Evolutionary conservation across 2,888 invertebrate genomes (phyloP), one percentile per base, ranked within the genome.

Genomic region (Leptinotarsa haldemani): DNA sequence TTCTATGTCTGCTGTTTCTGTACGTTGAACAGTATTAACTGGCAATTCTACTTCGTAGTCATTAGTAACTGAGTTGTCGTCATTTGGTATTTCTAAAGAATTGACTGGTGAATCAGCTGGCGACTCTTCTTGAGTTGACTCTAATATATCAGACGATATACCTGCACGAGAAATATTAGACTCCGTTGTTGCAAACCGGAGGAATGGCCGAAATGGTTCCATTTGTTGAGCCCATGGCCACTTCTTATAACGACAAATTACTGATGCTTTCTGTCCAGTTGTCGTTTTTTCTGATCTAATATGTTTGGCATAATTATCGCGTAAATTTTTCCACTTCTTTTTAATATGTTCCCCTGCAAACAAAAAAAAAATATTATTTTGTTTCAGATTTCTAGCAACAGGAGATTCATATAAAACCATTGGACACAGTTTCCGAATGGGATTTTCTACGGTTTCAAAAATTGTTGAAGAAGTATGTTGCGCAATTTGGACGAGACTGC

Each of bases 361-460:
- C 52, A 52, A 52, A 52, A 3, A 47, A 50, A 52, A 52, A 52
- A 52, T 52, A 64, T 18, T 66, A 50, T 50, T 66, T 47, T 48
- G 47, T 50, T 67, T 53, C 50, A 67, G 67, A 30, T 67, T 52
- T 52, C 53, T 67, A 40, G 67, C 67, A 30, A 66, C 78, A 48
- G 78, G 78, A 65, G 77, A 79, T 58, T 65, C 74, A 16, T 78
- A 71, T 61, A 50, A 46, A 70, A 78, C 79, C 67, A 79, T 78
- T 68, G 76, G 77, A 13, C 74, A 77, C 53, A 79, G 77, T 74
- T 78, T 71, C 76, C 66, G 78, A 56, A 72, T 78, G 53, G 79
- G 79, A n/a, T 77, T 78, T 74, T 70, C 77, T 18, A 79, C 77
- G 22, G 75, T 80, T n/a, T 48, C 75, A 74, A 20, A 20, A 20